A percentile compares a stretch with the other conserved stretches of the same genome.
Conservation (phyloP, 1,140 invertebrate species). For the Telenomus remus region DNA sequence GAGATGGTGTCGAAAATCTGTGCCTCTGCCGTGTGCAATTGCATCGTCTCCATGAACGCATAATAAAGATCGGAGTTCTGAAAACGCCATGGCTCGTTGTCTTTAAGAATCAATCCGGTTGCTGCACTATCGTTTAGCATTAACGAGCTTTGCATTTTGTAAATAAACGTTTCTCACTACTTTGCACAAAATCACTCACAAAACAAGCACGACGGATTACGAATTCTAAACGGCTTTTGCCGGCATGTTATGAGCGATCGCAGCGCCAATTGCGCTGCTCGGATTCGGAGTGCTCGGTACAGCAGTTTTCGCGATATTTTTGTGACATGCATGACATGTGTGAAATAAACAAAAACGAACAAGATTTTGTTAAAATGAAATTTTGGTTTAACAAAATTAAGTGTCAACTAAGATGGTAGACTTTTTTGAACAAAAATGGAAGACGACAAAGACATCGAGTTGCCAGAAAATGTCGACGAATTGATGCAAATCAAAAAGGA, state of each 20-base stretch:
- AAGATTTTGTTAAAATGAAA: too few relatives aligned
- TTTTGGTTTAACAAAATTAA: too few relatives aligned
- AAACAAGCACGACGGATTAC: neutral
- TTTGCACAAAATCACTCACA: neutral
- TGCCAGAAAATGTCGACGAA: slow-evolving; percentile 34
- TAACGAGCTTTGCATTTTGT: slow-evolving; percentile 1
- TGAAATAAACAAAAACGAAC: too few relatives aligned
- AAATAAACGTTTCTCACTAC: neutral
- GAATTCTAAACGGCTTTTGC: too few relatives aligned
- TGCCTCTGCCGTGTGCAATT: slow-evolving; percentile 73
- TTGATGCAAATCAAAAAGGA: slow-evolving; percentile 16
- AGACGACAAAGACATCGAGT: slow-evolving; percentile 1
- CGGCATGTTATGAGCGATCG: too few relatives aligned
- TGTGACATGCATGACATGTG: too few relatives aligned
- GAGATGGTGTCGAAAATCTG: slow-evolving; percentile 78
- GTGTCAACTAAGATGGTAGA: too few relatives aligned
- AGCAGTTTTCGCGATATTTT: too few relatives aligned
- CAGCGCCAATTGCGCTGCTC: too few relatives aligned
- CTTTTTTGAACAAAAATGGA: slow-evolving; percentile 3
- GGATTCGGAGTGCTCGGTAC: too few relatives aligned
- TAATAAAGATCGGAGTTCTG: slow-evolving; percentile 76
- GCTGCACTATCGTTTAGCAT: slow-evolving; percentile 72
- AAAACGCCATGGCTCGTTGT: slow-evolving; percentile 73
- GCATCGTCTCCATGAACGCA: slow-evolving; percentile 78
- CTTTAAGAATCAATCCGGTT: slow-evolving; percentile 73